These are phyloP conservation scores for Drosophila burlai DNA, from an alignment of 1,140 invertebrate genomes.

Conservation along the genomic window DNA sequence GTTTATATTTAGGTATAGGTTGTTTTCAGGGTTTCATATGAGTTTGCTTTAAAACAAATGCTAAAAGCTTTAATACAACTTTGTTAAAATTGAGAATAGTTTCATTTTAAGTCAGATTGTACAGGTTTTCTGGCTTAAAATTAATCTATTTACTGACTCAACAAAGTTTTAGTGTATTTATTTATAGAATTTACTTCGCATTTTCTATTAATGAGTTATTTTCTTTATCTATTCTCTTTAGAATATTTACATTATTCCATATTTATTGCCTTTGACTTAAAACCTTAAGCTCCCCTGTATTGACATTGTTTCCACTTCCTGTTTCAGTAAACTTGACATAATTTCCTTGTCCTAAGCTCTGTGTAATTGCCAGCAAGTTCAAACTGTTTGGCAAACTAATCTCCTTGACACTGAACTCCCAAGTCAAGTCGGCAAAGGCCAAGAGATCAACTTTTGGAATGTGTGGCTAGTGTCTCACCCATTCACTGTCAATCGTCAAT, in stretches of 20 bases:
- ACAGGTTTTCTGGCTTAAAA: too few relatives aligned
- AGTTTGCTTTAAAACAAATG: neutral
- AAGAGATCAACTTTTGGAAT: conserved; percentile 7
- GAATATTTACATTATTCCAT: neutral
- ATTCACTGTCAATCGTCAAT: conserved; percentile 41
- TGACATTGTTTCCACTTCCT: neutral
- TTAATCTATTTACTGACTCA: too few relatives aligned
- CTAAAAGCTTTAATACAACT: neutral
- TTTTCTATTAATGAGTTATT: neutral
- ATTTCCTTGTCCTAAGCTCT: conserved; percentile 1
- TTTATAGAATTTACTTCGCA: neutral
- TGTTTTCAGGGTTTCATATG: neutral
- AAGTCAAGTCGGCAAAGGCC: conserved; percentile 16
- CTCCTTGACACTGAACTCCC: conserved; percentile 35
- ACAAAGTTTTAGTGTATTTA: neutral
- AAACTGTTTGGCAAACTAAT: conserved; percentile 8
- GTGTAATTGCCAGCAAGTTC: conserved; percentile 34
- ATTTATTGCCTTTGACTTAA: neutral
- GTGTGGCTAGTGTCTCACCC: neutral
- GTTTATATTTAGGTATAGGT: neutral
- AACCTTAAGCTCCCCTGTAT: too few relatives aligned
- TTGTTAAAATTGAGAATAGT: neutral
- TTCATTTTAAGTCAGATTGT: neutral
- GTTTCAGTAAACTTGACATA: conserved; percentile 3
- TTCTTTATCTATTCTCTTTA: too few relatives aligned